Base-by-base conservation (phyloP, 1,140 invertebrate species). In the Caenorhabditis briggsae region DNA sequence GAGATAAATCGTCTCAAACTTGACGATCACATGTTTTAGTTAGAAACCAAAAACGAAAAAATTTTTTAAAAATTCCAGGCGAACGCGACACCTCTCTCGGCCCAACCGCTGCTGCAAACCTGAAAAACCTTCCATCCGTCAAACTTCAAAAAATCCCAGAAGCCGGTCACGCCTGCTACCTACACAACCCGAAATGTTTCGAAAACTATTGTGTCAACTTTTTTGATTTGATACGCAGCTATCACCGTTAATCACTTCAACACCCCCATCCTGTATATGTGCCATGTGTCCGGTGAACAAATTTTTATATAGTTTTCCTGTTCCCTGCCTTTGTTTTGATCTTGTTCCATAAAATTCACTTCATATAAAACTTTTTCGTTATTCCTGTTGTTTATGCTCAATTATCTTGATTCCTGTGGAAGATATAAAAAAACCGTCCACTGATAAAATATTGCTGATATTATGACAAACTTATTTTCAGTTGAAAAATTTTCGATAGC, bases 61-160 rank as follows among this genome's bases (percentile, higher is more conserved):
- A 3, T 2, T 33, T 33, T 33, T 2, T 33, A 64, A 2, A 33
- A 25, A 16, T 83, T 70, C 41, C 43, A 84, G 86, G 86, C n/a
- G 86, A 87, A 43, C 50, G 83, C 23, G 86, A 87, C 70, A 87
- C 86, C 2, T 84, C 82, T 1, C 74, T 87, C 8, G 86, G 86
- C 48, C 86, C 86, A 25, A 83, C 86, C 0, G 87, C 86, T 25
- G 86, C 86, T 43, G 58, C 86, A 2, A 87, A 87, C 43, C 83
- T 87, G 1, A 61, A 56, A n/a, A 43, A 14, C 23, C 83, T 87
- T 12, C 86, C 86, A 18, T 18, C 25, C 0, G 65, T 61, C 7
- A 85, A 83, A 53, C 65, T 78, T 9, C 56, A 84, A 20, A 70
- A 61, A 25, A 74, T 87, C 9, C 55, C 82, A 18, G 56, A 84